Base-by-base conservation (phyloP, 2,113 vertebrate species). In the Galeopterus variegatus region DNA sequence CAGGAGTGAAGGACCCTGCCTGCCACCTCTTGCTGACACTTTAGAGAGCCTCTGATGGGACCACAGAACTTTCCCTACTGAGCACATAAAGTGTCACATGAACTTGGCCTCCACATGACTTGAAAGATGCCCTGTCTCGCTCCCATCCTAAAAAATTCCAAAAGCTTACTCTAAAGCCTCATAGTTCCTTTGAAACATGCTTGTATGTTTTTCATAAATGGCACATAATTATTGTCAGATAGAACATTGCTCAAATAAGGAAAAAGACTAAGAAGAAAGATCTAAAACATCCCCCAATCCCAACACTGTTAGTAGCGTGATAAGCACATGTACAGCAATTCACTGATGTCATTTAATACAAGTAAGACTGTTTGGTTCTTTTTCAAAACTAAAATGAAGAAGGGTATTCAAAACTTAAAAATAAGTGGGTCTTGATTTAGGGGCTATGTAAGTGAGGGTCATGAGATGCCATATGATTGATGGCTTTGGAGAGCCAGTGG, bases 371-470 rank as follows among this genome's bases (percentile, higher is more conserved):
- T 56, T 69, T 31, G n/a, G 54, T 69, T 93, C 56, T 31, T 88
- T 81, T 72, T 52, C 8, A 83, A 94, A 92, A 62, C 23, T 31
- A 70, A 82, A 94, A 52, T 58, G 24, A 94, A 92, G 56, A 24
- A 58, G 8, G 8, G 21, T 4, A 86, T 69, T 31, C 67, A 86
- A 94, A 93, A 41, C n/a, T 83, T 88, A 69, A 90, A 90, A 90
- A 90, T 45, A 88, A 84, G 54, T 73, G 64, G 84, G 75, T 50
- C 28, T 95, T 31, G 52, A n/a, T 64, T 79, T 82, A 76, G 52
- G 15, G 54, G 58, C 41, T 31, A 62, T 41, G 41, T 14, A 45
- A 90, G 50, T 56, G 41, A 26, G 45, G 73, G 92, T 18, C 21
- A 31, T 4, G 54, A 75, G 62, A 48, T 50, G 45, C 4, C 5